phyloP scores from a whole-genome alignment of 2,113 vertebrate species.

The Leptocoma aspasia region DNA sequence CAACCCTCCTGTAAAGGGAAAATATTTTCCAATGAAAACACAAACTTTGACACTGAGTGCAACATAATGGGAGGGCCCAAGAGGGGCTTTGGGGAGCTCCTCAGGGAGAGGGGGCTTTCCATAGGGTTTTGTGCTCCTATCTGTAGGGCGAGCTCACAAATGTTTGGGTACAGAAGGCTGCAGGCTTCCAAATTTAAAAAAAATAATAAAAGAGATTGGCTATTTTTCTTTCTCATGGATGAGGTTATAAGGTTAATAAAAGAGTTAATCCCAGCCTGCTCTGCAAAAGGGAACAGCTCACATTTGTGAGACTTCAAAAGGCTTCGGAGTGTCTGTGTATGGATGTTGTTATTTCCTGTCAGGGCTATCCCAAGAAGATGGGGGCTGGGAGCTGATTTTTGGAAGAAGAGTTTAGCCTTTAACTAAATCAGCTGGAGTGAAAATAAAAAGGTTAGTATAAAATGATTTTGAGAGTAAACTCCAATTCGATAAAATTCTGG shows the following conservation, averaged over 20 bases:
- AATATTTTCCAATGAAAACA: neutral
- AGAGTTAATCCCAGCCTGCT: neutral
- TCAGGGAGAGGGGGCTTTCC: neutral
- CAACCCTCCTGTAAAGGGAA: neutral
- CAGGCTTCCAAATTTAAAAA: neutral
- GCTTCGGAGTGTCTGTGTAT: neutral
- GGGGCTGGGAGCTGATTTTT: neutral
- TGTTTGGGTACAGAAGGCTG: neutral
- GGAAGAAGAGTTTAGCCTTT: neutral
- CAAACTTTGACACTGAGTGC: neutral
- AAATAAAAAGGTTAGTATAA: neutral
- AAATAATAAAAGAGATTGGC: neutral
- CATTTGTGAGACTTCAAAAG: neutral
- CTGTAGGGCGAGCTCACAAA: neutral
- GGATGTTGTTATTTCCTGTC: neutral
- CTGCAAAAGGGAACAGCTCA: neutral
- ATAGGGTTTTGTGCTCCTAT: neutral
- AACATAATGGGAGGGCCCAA: neutral
- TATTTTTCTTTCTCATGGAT: neutral
- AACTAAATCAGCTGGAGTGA: neutral
- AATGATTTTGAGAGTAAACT: neutral
- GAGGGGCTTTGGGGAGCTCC: neutral
- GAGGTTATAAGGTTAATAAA: slow-evolving; percentile 11
- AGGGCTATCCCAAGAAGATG: neutral
- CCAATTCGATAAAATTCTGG: neutral